These are phyloP conservation scores for Cassiopea andromeda DNA, from an alignment of 30 jellyfish, hydroid and myxozoan genomes.

Conservation along the genomic window DNA sequence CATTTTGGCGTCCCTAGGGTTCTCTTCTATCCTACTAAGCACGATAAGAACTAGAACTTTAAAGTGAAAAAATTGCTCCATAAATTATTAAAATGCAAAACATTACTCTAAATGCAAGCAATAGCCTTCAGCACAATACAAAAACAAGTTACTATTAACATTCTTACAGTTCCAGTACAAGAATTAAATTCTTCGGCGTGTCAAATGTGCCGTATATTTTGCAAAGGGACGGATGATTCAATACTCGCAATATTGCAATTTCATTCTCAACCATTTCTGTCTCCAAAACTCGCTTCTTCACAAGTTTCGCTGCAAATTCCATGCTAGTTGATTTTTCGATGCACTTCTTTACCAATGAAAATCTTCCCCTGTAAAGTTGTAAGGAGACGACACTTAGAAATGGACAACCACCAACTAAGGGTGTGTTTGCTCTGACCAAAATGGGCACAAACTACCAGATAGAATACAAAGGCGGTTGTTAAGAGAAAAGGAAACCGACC, in stretches of 20 bases:
- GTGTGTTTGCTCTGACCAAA: no score
- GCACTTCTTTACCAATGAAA: slow-evolving; percentile 96
- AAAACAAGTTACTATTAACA: background rate
- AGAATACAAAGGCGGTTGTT: background rate
- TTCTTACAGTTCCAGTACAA: slow-evolving; percentile 89
- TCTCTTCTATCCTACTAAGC: no score
- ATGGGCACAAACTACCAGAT: no score
- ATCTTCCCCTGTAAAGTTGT: slow-evolving; percentile 81
- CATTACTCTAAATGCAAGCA: no score
- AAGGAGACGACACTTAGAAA: no score
- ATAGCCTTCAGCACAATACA: background rate
- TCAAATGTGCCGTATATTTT: slow-evolving; percentile 82
- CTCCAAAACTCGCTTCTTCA: slow-evolving; percentile 89
- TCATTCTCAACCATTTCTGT: slow-evolving; percentile 97
- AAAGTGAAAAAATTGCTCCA: no score
- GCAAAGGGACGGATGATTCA: slow-evolving; percentile 92
- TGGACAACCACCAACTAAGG: no score
- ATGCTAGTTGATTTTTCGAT: slow-evolving; percentile 78
- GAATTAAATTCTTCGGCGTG: slow-evolving; percentile 88
- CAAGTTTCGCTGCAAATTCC: slow-evolving; percentile 95
- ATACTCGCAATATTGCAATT: slow-evolving; percentile 79
- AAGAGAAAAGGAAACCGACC: slow-evolving; percentile 13
- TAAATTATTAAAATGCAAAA: no score
- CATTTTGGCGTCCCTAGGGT: no score
- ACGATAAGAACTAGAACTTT: no score